Evolutionary conservation across 2,888 invertebrate species (phyloP), one percentile per base, ranked within the genome.

Genomic region (Exocentrus adspersus): DNA sequence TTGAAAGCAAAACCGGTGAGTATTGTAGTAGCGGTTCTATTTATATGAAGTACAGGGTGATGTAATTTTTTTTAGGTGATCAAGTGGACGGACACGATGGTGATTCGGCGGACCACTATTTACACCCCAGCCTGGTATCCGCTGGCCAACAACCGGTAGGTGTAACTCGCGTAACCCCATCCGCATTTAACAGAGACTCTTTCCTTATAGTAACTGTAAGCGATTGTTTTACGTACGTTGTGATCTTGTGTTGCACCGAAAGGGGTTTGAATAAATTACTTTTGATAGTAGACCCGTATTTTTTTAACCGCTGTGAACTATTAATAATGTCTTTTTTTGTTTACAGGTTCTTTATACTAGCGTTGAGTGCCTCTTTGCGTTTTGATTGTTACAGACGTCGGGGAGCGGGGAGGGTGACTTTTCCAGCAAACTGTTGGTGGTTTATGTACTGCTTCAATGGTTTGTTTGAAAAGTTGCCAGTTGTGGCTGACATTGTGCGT

Each of bases 81-180:
- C 28, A 20, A 20, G 46, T 32, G 7, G 58, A 43, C 2, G 54
- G 19, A 28, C 24, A 48, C n/a, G 67, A 64, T 45, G 64, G 50
- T 16, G 71, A 69, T 12, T 45, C 67, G 21, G 86, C 85, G 67
- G 89, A 89, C 51, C 87, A 90, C 65, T 95, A 95, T 78, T 85
- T 95, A 17, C 95, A 95, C 81, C 95, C 94, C n/a, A 92, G 92
- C 78, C 85, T 95, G 68, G 82, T 85, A 17, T 85, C 89, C 2
- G 84, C 88, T 60, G 80, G 87, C 62, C 86, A 87, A 74, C 89
- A 90, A 85, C 85, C 87, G 82, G 90, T 90, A 85, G 86, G 89
- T 88, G 59, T 70, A 62, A 53, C 88, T 76, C 45, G 59, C 53
- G 56, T 67, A 58, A 60, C 56, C 37, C 30, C 50, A 41, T 42